These are phyloP conservation scores for Philaethria dido DNA, from an alignment of 2,888 invertebrate species.

Conservation along the genomic window DNA sequence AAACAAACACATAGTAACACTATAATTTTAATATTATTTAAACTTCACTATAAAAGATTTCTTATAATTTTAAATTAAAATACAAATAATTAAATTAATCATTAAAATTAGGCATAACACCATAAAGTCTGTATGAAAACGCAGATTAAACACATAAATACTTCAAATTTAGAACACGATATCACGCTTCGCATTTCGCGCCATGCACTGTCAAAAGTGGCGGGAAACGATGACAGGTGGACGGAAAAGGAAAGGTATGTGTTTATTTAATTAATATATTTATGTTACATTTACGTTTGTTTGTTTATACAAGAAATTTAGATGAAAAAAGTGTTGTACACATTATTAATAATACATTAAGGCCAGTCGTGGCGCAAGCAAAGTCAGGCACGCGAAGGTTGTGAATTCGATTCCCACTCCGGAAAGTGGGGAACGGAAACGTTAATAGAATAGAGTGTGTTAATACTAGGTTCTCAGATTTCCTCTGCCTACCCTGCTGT, in stretches of 20 bases:
- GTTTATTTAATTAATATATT: conserved; percentile 33
- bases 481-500: no score
- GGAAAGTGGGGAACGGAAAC: no score
- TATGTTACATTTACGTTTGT: background rate
- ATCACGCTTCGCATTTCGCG: conserved; percentile 57
- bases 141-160: conserved; percentile 55
- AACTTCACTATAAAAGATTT: background rate
- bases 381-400: no score
- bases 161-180: conserved; percentile 56
- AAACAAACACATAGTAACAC: background rate
- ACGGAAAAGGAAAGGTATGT: conserved; percentile 42
- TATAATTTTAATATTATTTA: background rate
- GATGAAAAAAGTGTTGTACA: no score
- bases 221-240: conserved; percentile 45
- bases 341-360: no score
- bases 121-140: conserved; percentile 37
- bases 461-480: no score
- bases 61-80: background rate
- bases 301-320: background rate
- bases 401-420: no score
- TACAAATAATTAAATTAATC: background rate
- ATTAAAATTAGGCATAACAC: conserved; percentile 3
- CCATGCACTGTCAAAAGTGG: conserved; percentile 49
- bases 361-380: no score
- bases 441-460: no score